A percentile compares a stretch with the other conserved stretches of the same genome.
These are phyloP conservation scores for Parasteatoda lunata DNA, from an alignment of 2,888 invertebrate species.

Conservation along the genomic window DNA sequence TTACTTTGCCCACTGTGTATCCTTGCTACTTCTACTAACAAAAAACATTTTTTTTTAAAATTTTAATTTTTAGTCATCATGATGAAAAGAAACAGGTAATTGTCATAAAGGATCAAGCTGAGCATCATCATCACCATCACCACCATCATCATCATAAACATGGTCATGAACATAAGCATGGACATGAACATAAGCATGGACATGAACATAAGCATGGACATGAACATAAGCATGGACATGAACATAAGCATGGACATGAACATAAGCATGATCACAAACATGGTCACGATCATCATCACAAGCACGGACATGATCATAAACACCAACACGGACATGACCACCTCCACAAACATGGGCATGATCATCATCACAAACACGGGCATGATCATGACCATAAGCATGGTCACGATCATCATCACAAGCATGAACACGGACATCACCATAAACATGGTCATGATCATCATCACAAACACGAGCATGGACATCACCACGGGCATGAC, in stretches of 20 bases:
- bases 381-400: slow-evolving; percentile 44
- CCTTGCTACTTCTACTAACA: too few species aligned
- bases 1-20: too few species aligned
- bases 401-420: slow-evolving; percentile 25
- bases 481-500: slow-evolving; percentile 22
- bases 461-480: slow-evolving; percentile 33
- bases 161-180: slow-evolving; percentile 31
- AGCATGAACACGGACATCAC: slow-evolving; percentile 27
- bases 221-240: slow-evolving; percentile 25
- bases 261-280: slow-evolving; percentile 45
- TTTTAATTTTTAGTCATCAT: slow-evolving; percentile 7
- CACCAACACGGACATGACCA: slow-evolving; percentile 41
- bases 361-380: slow-evolving; percentile 31
- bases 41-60: neutral
- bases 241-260: slow-evolving; percentile 25
- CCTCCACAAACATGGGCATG: slow-evolving; percentile 22
- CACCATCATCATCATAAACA: slow-evolving; percentile 35
- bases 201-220: slow-evolving; percentile 42
- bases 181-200: slow-evolving; percentile 30
- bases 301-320: slow-evolving; percentile 26
- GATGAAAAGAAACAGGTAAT: slow-evolving; percentile 39
- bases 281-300: slow-evolving; percentile 38
- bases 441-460: slow-evolving; percentile 40
- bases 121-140: slow-evolving; percentile 44
- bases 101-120: slow-evolving; percentile 43